Evolutionary conservation across 2,888 invertebrate species (phyloP).

Genomic region (Tinea trinotella): DNA sequence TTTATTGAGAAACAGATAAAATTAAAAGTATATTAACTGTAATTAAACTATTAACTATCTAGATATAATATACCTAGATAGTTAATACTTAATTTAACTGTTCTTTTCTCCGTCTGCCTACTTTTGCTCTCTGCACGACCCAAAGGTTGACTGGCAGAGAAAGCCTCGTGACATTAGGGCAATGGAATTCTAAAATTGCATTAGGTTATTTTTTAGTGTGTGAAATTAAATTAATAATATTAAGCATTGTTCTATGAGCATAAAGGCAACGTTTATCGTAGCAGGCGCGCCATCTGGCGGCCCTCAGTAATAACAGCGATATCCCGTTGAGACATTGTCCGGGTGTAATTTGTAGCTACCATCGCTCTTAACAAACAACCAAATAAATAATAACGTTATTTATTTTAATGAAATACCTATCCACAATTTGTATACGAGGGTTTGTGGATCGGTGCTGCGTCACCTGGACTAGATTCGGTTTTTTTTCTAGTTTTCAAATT

Average conservation of each 20-base stretch:
- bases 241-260: slow-evolving; percentile 12
- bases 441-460: neutral
- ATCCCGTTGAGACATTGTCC: slow-evolving; percentile 65
- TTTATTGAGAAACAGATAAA: too few species aligned
- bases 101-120: too few species aligned
- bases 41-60: too few species aligned
- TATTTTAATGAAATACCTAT: slow-evolving; percentile 23
- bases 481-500: too few species aligned
- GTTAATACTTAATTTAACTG: too few species aligned
- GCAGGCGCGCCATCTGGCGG: slow-evolving; percentile 53
- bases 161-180: too few species aligned
- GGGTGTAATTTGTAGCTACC: slow-evolving; percentile 62
- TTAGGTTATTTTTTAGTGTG: neutral
- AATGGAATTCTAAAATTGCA: neutral
- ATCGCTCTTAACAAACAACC: slow-evolving; percentile 56
- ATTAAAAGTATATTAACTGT: too few species aligned
- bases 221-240: slow-evolving; percentile 35
- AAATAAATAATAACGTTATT: slow-evolving; percentile 65
- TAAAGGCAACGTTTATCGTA: slow-evolving; percentile 29
- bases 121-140: too few species aligned
- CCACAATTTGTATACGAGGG: slow-evolving; percentile 6
- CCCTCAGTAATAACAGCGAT: slow-evolving; percentile 48
- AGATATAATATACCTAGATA: too few species aligned
- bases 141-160: too few species aligned
- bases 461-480: slow-evolving; percentile 5